phyloP scores from a whole-genome alignment of 1,140 invertebrate species.

The Euwallacea similis region DNA sequence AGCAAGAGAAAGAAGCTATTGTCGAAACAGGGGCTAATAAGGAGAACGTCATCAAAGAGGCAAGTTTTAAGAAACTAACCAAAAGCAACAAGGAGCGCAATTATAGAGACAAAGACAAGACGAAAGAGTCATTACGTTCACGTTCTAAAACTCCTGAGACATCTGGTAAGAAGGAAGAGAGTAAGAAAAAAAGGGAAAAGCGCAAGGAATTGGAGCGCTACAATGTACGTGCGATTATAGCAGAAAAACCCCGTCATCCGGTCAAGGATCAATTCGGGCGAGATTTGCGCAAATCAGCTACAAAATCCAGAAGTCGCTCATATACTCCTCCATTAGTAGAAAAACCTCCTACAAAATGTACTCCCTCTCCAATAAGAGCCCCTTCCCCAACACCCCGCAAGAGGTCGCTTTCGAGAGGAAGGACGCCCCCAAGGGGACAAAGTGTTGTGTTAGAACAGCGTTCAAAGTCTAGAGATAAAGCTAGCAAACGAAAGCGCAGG shows the following conservation, averaged over 20 bases:
- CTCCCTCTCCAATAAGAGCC: slow-evolving; percentile 30
- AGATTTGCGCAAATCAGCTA: slow-evolving; percentile 60
- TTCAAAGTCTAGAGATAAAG: slow-evolving; percentile 52
- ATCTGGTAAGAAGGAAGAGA: slow-evolving; percentile 50
- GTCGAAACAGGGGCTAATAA: slow-evolving; percentile 51
- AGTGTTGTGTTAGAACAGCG: slow-evolving; percentile 42
- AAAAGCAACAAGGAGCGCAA: slow-evolving; percentile 79
- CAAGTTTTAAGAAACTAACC: slow-evolving; percentile 79
- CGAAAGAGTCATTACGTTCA: slow-evolving; percentile 45
- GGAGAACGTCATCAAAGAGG: slow-evolving; percentile 50
- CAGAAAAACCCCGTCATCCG: slow-evolving; percentile 66
- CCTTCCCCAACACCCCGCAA: slow-evolving; percentile 35
- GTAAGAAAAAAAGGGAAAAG: slow-evolving; percentile 66
- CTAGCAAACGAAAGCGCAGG: slow-evolving; percentile 52
- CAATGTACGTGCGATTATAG: slow-evolving; percentile 76
- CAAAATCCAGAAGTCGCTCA: slow-evolving; percentile 44
- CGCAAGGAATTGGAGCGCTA: slow-evolving; percentile 79
- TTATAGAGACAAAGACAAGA: slow-evolving; percentile 65
- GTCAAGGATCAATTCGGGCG: slow-evolving; percentile 76
- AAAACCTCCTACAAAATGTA: slow-evolving; percentile 26
- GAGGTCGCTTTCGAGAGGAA: slow-evolving; percentile 46
- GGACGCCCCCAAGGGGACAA: slow-evolving; percentile 46
- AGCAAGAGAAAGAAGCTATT: slow-evolving; percentile 45
- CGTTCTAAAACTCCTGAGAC: slow-evolving; percentile 43
- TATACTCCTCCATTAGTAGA: slow-evolving; percentile 35